A percentile compares a stretch with the other conserved stretches of the same genome.
Evolutionary conservation across 2,113 vertebrate genomes (phyloP).

Genomic region (Xiphophorus maculatus): DNA sequence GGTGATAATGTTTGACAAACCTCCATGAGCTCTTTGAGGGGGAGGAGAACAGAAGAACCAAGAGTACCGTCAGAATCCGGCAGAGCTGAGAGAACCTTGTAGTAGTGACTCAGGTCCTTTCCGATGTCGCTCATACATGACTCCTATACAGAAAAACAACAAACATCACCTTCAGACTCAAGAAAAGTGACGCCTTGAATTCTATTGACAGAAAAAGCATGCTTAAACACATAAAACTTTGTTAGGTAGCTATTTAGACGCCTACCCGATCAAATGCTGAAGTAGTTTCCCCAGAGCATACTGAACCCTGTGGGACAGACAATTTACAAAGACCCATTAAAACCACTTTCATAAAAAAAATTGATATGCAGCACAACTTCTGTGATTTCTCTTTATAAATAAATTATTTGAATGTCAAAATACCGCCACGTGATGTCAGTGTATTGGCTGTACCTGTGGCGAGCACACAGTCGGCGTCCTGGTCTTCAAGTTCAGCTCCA

Average conservation of each 20-base stretch:
- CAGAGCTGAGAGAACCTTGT: constrained; percentile 47
- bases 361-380: neutral
- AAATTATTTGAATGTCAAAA: neutral
- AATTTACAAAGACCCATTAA: neutral
- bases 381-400: neutral
- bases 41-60: constrained; percentile 31
- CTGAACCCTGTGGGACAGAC: constrained; percentile 61
- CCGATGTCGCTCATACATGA: constrained; percentile 66
- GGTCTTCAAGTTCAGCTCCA: constrained; percentile 55
- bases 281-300: constrained; percentile 62
- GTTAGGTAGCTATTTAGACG: neutral
- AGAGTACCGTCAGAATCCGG: constrained; percentile 27
- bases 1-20: constrained; percentile 41
- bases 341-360: neutral
- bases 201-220: no score
- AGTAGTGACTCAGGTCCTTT: constrained; percentile 71
- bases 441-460: constrained; percentile 63
- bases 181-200: no score
- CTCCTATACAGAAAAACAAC: constrained; percentile 44
- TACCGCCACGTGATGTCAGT: neutral
- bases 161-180: neutral
- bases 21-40: constrained; percentile 67
- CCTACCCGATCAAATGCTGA: constrained; percentile 76
- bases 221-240: no score
- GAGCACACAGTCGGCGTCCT: constrained; percentile 61